Evolutionary conservation across 2,797 vertebrate genomes (phyloP).

Genomic region (Steatocranus sp.): DNA sequence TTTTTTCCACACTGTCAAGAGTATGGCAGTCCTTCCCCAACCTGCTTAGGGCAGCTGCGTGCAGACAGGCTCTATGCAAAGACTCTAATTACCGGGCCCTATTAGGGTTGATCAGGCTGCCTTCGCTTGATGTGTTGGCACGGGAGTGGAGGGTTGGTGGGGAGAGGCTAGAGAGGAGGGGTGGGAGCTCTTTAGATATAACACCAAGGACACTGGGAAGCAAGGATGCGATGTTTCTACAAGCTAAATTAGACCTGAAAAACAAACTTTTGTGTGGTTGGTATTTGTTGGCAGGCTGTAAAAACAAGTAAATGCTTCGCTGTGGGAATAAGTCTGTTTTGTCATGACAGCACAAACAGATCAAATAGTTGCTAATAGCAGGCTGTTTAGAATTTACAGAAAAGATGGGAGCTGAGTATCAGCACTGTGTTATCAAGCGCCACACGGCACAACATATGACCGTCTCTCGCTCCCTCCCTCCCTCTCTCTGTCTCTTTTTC

Average conservation of each 20-base stretch:
- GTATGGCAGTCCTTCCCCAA: conserved; percentile 71
- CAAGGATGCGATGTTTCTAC: conserved; percentile 49
- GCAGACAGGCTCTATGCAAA: conserved; percentile 73
- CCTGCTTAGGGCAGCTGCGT: conserved; percentile 68
- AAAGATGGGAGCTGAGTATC: conserved; percentile 2
- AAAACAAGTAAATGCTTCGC: conserved; percentile 42
- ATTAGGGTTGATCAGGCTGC: conserved; percentile 77
- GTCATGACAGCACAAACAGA: conserved; percentile 36
- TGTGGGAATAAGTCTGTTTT: conserved; percentile 19
- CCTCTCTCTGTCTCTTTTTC: neutral
- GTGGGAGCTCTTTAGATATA: conserved; percentile 55
- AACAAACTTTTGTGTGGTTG: conserved; percentile 61
- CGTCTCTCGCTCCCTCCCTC: neutral
- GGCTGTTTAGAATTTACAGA: conserved; percentile 15
- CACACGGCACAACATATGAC: neutral
- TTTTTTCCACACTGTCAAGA: conserved; percentile 77
- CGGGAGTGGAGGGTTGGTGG: conserved; percentile 34
- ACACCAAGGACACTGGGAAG: conserved; percentile 54
- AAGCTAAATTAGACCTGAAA: conserved; percentile 66
- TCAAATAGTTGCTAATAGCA: conserved; percentile 35
- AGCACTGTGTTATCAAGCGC: neutral
- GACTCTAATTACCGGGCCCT: conserved; percentile 76
- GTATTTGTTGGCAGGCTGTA: conserved; percentile 42
- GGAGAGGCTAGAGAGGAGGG: neutral
- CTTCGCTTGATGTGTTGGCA: conserved; percentile 63